Evolutionary conservation across 2,888 invertebrate species (phyloP), one percentile per base, ranked within the genome.

Genomic region (Cheilosia grossa): DNA sequence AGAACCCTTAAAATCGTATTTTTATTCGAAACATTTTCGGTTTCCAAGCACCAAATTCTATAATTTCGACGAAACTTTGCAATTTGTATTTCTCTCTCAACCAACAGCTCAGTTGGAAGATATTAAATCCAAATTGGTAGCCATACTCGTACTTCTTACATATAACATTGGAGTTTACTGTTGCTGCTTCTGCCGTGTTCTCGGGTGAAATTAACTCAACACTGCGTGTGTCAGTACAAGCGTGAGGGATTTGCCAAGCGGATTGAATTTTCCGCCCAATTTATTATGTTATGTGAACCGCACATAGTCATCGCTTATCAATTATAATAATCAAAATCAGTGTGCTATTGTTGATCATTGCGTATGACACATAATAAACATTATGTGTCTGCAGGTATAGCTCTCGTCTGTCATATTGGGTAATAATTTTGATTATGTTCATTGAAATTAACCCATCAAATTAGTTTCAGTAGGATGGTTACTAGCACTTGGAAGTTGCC

Each of bases 191-290:
- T 33, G 33, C 3, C 13, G 13, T 37, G 37, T 37, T 37, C 37
- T 13, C 37, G 37, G 37, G 10, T 37, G 37, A 37, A 37, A 37
- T 37, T 13, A 37, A 37, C 37, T 37, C 37, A 13, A 37, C 37
- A 37, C 13, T 37, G 13, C 27, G 27, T 13, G 37, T 13, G 13
- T 37, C 13, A 37, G 13, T 37, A 3, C 33, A 33, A 3, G 33
- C 33, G 33, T 17, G 19, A 44, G 44, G 44, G 17, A 77, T 61
- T 54, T 61, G 61, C 61, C 61, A 77, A 77, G 54, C 17, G 19
- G 53, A 61, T 61, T 69, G 69, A 69, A 40, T 69, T 77, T 77
- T 77, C 77, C 69, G 53, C 37, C n/a, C 49, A 69, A 66, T 69
- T 77, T 47, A 69, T 61, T 77, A 3, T 61, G 30, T 33, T 54